Evolutionary conservation across 2,113 vertebrate genomes (phyloP).

Genomic region (Pardalotus punctatus): DNA sequence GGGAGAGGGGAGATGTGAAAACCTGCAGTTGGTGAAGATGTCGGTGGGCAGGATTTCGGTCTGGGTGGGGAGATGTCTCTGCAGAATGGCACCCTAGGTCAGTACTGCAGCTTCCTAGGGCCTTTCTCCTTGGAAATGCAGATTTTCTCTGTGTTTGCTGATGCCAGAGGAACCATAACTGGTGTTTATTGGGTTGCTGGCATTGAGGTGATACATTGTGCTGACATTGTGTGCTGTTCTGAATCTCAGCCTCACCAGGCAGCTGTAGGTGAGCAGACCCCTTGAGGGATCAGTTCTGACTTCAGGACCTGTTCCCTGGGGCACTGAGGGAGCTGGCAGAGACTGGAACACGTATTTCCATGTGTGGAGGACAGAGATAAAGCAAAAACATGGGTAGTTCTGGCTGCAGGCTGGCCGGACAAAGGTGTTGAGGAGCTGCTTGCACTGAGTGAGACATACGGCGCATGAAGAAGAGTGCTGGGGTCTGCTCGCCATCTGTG

Average conservation of each 20-base stretch:
- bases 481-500: background rate
- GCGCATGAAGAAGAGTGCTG: background rate
- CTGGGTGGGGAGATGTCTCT: background rate
- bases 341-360: background rate
- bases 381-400: background rate
- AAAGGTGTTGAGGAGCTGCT: background rate
- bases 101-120: background rate
- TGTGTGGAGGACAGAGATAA: background rate
- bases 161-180: background rate
- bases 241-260: background rate
- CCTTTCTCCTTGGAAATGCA: background rate
- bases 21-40: background rate
- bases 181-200: background rate
- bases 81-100: background rate
- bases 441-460: background rate
- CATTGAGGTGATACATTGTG: rapidly evolving
- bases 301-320: background rate
- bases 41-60: rapidly evolving
- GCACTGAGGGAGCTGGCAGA: background rate
- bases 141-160: background rate
- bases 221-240: background rate
- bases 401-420: background rate
- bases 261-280: background rate
- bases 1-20: no score
- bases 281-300: background rate